Conservation (phyloP, 2,113 vertebrate species). For the Pungitius pungitius region DNA sequence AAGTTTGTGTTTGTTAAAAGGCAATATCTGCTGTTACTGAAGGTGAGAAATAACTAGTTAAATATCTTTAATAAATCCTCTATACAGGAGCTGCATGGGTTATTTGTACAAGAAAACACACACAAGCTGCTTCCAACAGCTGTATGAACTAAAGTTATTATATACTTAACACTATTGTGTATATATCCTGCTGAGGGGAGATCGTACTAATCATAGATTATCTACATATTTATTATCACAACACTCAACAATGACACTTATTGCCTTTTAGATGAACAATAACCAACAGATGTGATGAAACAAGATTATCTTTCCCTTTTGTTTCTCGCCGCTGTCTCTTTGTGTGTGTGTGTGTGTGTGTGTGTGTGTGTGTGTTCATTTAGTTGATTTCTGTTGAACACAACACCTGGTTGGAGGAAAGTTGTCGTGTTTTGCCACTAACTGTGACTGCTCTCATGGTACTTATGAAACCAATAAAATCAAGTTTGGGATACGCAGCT, state of each 20-base stretch:
- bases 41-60: slow-evolving; percentile 66
- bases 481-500: slow-evolving; percentile 87
- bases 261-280: slow-evolving; percentile 79
- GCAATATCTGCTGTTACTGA: slow-evolving; percentile 85
- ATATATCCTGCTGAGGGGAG: no score
- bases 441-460: slow-evolving; percentile 85
- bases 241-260: slow-evolving; percentile 84
- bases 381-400: slow-evolving; percentile 68
- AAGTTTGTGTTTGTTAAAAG: slow-evolving; percentile 67
- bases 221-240: slow-evolving; percentile 83
- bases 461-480: slow-evolving; percentile 84
- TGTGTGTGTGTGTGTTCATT: slow-evolving; percentile 12
- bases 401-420: slow-evolving; percentile 76
- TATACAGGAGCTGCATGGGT: slow-evolving; percentile 75
- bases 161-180: no score
- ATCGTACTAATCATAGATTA: slow-evolving; percentile 70
- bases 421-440: slow-evolving; percentile 80
- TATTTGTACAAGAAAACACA: slow-evolving; percentile 70
- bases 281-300: slow-evolving; percentile 49
- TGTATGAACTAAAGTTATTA: slow-evolving; percentile 80
- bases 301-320: slow-evolving; percentile 36
- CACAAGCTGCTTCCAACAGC: slow-evolving; percentile 75
- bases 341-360: background rate
- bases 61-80: slow-evolving; percentile 73
- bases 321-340: slow-evolving; percentile 41